Evolutionary conservation across 2,888 invertebrate genomes (phyloP), one percentile per base, ranked within the genome.

Genomic region (Dorcus parallelipipedus): DNA sequence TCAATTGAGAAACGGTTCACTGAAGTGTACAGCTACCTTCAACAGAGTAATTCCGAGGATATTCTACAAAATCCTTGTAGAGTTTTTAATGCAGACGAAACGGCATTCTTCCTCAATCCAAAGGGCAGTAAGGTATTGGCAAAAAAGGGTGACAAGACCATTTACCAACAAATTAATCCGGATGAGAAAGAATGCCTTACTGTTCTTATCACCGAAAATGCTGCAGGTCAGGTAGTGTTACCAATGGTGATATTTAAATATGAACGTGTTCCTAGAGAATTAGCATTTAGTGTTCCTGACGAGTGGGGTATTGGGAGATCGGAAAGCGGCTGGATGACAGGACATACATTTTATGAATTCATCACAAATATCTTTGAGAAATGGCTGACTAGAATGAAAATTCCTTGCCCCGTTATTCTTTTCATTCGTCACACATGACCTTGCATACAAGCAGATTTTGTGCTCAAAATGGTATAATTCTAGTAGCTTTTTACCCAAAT

Each of bases 281-380:
- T 73, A 33, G 62, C 62, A 7, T 40, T 57, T 45, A 65, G 60
- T 43, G 65, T 75, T 47, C 73, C 74, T 51, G 52, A 64, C 60
- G 67, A 62, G 9, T 79, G 77, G 76, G 70, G 71, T 45, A 54
- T 76, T 23, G 77, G 76, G 56, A 73, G 69, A 62, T 74, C 71
- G 72, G 77, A 79, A 9, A 73, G 62, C 52, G 78, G 77, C 6
- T 79, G 78, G 80, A 80, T 76, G 77, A 77, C 72, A 8, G 63
- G 69, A 2, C 73, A 73, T 62, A 70, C 68, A 3, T 78, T 78
- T 66, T 77, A 64, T 61, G 74, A 79, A 64, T 78, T 71, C 60
- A 69, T 78, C 3, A 67, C 71, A 6, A 75, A 77, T 63, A 64
- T 74, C 2, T 20, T 20, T 20, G 20, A 20, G 20, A 20, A 20